phyloP scores from a whole-genome alignment of 2,888 invertebrate genomes.

The Sarcophaga caerulescens region DNA sequence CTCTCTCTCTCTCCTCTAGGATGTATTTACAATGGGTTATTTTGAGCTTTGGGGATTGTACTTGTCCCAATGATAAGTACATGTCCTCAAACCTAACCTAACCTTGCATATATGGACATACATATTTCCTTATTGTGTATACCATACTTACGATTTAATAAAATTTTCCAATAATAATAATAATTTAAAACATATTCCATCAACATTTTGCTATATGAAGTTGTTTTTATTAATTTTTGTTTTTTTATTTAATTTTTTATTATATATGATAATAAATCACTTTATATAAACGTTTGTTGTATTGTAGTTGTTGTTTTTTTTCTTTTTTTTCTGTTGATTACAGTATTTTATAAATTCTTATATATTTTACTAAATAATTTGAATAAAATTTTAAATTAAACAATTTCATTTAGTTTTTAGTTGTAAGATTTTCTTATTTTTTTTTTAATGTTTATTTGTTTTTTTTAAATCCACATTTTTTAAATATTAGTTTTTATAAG shows the following conservation, averaged over 20 bases:
- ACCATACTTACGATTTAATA: neutral
- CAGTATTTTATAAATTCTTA: slow-evolving; percentile 62
- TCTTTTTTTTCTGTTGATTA: slow-evolving; percentile 45
- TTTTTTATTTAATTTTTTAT: slow-evolving; percentile 35
- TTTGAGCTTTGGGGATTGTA: too few species aligned
- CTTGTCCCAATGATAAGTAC: too few species aligned
- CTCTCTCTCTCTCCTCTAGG: too few species aligned
- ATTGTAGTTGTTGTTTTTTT: slow-evolving; percentile 2
- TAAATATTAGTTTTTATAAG: slow-evolving; percentile 32
- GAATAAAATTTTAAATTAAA: slow-evolving; percentile 55
- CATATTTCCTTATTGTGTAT: neutral
- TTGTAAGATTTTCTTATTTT: slow-evolving; percentile 24
- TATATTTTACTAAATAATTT: slow-evolving; percentile 68
- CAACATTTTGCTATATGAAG: slow-evolving; percentile 35
- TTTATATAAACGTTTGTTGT: slow-evolving; percentile 53
- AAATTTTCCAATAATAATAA: neutral
- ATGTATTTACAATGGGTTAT: too few species aligned
- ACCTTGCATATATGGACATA: too few species aligned
- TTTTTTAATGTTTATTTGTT: slow-evolving; percentile 46
- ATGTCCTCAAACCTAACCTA: too few species aligned
- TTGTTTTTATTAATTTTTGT: neutral
- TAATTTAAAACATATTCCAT: neutral
- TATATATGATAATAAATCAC: slow-evolving; percentile 61
- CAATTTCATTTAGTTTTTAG: slow-evolving; percentile 39
- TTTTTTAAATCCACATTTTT: slow-evolving; percentile 64